phyloP scores from a whole-genome alignment of 2,888 invertebrate genomes.

The Taphrorychus bicolor region DNA sequence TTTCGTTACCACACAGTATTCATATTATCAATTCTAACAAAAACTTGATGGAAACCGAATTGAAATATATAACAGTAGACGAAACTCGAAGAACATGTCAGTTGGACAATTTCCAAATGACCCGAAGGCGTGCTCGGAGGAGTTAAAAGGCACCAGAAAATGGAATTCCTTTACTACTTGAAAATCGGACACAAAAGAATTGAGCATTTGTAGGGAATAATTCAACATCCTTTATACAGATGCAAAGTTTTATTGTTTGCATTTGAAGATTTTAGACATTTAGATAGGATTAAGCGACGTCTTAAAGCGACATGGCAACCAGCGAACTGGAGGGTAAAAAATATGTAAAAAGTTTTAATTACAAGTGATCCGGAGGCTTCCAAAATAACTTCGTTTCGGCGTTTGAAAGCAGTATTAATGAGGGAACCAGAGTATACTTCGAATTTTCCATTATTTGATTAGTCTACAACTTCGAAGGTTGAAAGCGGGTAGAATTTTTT shows the following conservation, averaged over 20 bases:
- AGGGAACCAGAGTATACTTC: no score
- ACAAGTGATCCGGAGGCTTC: neutral
- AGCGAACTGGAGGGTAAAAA: neutral
- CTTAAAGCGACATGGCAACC: neutral
- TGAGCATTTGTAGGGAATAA: neutral
- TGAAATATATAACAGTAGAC: constrained; percentile 5
- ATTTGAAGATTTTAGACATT: neutral
- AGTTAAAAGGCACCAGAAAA: constrained; percentile 16
- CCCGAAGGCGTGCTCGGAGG: constrained; percentile 18
- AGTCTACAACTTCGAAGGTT: neutral
- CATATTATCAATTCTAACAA: no score
- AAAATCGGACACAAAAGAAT: constrained; percentile 13
- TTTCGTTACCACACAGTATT: no score
- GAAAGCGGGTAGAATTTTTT: neutral
- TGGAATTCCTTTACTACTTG: constrained; percentile 16
- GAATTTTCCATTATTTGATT: neutral
- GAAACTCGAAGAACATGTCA: constrained; percentile 2
- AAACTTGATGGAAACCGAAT: neutral
- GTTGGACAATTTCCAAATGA: constrained; percentile 26
- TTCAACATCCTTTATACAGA: constrained; percentile 1
- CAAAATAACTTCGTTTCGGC: neutral
- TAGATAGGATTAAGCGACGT: neutral
- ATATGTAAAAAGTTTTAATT: neutral
- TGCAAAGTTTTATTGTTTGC: neutral
- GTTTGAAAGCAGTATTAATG: neutral